A percentile compares a stretch with the other conserved stretches of the same genome.
phyloP scores from a whole-genome alignment of 2,888 invertebrate species.

The Tetragonula carbonaria region DNA sequence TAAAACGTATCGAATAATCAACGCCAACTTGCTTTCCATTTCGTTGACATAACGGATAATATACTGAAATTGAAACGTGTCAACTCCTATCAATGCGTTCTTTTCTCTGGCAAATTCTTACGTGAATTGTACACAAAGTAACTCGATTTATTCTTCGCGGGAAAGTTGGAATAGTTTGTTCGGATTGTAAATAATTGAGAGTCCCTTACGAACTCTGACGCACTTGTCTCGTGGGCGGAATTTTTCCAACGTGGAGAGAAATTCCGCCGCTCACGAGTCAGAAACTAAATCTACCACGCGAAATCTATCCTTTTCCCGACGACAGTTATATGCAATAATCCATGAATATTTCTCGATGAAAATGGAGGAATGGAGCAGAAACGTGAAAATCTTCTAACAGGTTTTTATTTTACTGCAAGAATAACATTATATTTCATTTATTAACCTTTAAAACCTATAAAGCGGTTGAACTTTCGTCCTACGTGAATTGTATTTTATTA shows the following conservation, averaged over 20 bases:
- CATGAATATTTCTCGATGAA: neutral
- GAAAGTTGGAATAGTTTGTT: slow-evolving; percentile 9
- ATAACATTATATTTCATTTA: neutral
- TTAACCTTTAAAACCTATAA: neutral
- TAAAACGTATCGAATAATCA: neutral
- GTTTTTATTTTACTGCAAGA: neutral
- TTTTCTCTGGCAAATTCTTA: neutral
- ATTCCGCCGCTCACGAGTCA: slow-evolving; percentile 34
- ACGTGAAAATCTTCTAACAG: neutral
- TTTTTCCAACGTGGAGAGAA: slow-evolving; percentile 29
- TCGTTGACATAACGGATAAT: too few relatives aligned
- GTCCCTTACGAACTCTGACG: slow-evolving; percentile 35
- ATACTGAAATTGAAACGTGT: neutral
- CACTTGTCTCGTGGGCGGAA: slow-evolving; percentile 28
- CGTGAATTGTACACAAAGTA: slow-evolving; percentile 18
- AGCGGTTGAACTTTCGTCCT: neutral
- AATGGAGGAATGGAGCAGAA: neutral
- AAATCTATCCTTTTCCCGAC: neutral
- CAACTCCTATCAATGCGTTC: neutral
- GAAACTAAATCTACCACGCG: slow-evolving; percentile 27
- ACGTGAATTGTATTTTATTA: neutral
- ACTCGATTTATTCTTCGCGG: slow-evolving; percentile 1
- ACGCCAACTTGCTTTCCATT: neutral
- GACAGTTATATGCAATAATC: neutral
- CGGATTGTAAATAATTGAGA: slow-evolving; percentile 40